Conservation (phyloP, 1,140 invertebrate species). For the Drosophila kepulauana region DNA sequence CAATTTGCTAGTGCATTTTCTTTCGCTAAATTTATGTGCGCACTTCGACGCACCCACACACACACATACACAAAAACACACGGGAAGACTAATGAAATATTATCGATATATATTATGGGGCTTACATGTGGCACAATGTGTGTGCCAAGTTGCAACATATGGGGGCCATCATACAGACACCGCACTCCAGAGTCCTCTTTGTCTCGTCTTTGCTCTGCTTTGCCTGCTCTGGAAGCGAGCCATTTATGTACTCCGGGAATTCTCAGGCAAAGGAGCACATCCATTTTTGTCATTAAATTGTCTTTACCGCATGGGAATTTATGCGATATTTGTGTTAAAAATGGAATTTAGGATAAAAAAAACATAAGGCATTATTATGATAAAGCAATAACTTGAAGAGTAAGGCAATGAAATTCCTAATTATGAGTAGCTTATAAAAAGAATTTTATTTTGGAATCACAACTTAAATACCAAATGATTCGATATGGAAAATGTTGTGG, state of each 20-base stretch:
- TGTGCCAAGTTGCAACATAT: conserved; percentile 46
- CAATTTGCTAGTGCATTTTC: conserved; percentile 81
- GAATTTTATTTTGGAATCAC: background rate
- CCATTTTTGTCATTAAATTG: conserved; percentile 15
- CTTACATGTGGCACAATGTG: conserved; percentile 59
- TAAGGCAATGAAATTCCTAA: background rate
- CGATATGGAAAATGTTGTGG: too few species aligned
- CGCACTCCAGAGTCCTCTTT: background rate
- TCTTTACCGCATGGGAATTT: conserved; percentile 6
- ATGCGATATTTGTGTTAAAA: conserved; percentile 3
- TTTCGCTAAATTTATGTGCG: conserved; percentile 74
- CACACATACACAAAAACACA: conserved; percentile 13
- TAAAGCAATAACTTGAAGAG: background rate
- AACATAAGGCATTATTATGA: background rate
- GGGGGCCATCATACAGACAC: conserved; percentile 10
- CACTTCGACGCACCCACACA: conserved; percentile 62
- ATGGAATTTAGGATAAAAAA: background rate
- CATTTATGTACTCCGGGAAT: conserved; percentile 17
- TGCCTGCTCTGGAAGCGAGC: background rate
- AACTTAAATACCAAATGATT: too few species aligned
- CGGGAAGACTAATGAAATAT: conserved; percentile 71
- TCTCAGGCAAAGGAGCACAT: background rate
- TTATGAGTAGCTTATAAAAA: background rate
- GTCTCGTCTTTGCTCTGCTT: background rate
- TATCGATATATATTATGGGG: conserved; percentile 78